Percentiles rank a stretch among this genome's conserved stretches.
Evolutionary conservation across 2,888 invertebrate genomes (phyloP).

Genomic region (Chymomyza amoena): DNA sequence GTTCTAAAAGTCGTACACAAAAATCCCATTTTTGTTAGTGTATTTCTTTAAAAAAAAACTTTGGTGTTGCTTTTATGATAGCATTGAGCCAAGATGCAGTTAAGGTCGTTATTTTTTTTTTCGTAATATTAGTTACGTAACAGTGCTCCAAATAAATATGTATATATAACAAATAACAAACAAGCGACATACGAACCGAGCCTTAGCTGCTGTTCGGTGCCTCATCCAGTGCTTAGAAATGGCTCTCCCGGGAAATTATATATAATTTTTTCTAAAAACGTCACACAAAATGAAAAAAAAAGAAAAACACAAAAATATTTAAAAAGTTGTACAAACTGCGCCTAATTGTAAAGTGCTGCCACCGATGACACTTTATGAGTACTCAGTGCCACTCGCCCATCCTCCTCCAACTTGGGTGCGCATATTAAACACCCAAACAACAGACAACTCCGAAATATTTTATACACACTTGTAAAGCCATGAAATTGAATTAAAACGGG

Average conservation of each 20-base stretch:
- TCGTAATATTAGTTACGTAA: conserved; percentile 11
- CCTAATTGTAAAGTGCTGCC: conserved; percentile 62
- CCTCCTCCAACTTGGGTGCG: conserved; percentile 12
- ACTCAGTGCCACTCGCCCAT: conserved; percentile 29
- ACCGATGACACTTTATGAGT: conserved; percentile 63
- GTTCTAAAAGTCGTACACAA: no score
- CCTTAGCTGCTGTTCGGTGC: conserved; percentile 9
- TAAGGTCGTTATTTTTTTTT: neutral
- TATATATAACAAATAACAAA: conserved; percentile 32
- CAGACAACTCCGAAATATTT: conserved; percentile 34
- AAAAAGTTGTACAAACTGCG: conserved; percentile 51
- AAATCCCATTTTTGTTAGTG: neutral
- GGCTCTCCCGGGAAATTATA: conserved; percentile 65
- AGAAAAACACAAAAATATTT: conserved; percentile 29
- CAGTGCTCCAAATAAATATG: conserved; percentile 47
- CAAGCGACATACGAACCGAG: conserved; percentile 25
- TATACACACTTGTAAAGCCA: conserved; percentile 47
- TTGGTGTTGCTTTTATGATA: neutral
- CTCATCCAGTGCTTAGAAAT: conserved; percentile 43
- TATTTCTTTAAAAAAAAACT: neutral
- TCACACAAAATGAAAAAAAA: conserved; percentile 15
- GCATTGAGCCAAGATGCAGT: neutral
- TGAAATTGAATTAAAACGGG: conserved; percentile 63
- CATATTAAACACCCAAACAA: conserved; percentile 38
- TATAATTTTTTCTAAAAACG: conserved; percentile 36